A percentile compares a stretch with the other conserved stretches of the same genome.
Conservation (phyloP, 2,797 vertebrate species). For the Synaphobranchus kaupii region DNA sequence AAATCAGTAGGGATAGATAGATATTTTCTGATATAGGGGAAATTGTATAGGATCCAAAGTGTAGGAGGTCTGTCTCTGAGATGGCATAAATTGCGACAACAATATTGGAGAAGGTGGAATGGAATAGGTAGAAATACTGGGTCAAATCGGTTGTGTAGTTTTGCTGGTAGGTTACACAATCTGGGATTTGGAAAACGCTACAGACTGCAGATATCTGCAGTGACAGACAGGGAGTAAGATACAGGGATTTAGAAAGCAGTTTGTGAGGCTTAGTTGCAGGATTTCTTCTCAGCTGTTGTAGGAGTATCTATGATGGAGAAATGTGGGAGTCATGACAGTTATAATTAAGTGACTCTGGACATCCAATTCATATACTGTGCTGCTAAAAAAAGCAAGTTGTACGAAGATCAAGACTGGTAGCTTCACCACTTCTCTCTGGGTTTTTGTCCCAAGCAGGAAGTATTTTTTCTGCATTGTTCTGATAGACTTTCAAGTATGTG, state of each 20-base stretch:
- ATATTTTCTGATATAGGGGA: background rate
- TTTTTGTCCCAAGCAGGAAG: background rate
- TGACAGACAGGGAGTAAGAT: background rate
- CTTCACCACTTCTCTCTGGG: background rate
- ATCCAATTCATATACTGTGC: background rate
- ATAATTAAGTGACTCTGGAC: background rate
- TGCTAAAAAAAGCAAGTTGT: background rate
- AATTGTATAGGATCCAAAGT: background rate
- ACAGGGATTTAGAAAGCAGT: background rate
- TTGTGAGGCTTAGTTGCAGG: background rate
- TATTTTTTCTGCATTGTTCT: background rate
- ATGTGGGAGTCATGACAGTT: background rate
- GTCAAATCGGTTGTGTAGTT: background rate
- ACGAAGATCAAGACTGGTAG: background rate
- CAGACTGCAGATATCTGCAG: background rate
- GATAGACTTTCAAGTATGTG: background rate
- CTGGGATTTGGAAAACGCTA: background rate
- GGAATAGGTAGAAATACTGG: background rate
- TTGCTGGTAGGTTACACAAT: background rate
- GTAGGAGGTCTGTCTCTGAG: background rate
- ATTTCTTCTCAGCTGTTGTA: background rate
- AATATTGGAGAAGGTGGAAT: background rate
- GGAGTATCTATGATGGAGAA: background rate
- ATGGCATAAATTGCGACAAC: background rate
- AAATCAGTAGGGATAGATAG: background rate